These are phyloP conservation scores for Pachydiplax longipennis DNA, from an alignment of 2,888 invertebrate species.

Conservation along the genomic window DNA sequence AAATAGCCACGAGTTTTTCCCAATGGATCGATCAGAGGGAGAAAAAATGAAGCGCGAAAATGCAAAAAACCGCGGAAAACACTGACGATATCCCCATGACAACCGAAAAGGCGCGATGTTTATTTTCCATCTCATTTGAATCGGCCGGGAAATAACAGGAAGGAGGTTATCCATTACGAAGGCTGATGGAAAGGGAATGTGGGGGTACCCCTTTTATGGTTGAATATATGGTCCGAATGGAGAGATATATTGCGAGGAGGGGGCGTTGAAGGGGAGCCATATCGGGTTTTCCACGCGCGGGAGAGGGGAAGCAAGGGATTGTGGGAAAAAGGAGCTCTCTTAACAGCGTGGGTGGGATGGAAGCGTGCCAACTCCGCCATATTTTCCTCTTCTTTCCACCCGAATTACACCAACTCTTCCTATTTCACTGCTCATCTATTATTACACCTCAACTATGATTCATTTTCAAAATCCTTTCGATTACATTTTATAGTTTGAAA, in stretches of 20 bases:
- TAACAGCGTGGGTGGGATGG: conserved; percentile 19
- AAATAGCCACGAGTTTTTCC: background rate
- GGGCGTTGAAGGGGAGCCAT: background rate
- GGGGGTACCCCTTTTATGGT: background rate
- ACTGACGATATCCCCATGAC: background rate
- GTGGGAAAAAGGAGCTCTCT: conserved; percentile 24
- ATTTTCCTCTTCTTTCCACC: background rate
- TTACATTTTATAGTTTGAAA: too few relatives aligned
- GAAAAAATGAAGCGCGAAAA: background rate
- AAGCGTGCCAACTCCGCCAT: conserved; percentile 28
- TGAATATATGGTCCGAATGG: conserved; percentile 10
- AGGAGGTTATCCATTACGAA: conserved; percentile 12
- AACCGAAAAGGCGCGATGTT: conserved; percentile 28
- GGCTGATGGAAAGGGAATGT: background rate
- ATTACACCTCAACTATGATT: too few relatives aligned
- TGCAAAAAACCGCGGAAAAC: background rate
- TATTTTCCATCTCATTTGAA: conserved; percentile 31
- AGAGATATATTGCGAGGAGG: background rate
- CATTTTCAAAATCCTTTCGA: too few relatives aligned
- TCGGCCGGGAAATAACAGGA: conserved; percentile 17
- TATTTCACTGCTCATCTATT: too few relatives aligned
- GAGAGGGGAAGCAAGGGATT: background rate
- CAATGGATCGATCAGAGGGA: background rate
- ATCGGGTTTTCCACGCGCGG: background rate
- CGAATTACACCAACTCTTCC: too few relatives aligned